Percentiles rank a stretch among this genome's conserved stretches.
Conservation (phyloP, 1,140 invertebrate species). For the Drosophila paulistorum region DNA sequence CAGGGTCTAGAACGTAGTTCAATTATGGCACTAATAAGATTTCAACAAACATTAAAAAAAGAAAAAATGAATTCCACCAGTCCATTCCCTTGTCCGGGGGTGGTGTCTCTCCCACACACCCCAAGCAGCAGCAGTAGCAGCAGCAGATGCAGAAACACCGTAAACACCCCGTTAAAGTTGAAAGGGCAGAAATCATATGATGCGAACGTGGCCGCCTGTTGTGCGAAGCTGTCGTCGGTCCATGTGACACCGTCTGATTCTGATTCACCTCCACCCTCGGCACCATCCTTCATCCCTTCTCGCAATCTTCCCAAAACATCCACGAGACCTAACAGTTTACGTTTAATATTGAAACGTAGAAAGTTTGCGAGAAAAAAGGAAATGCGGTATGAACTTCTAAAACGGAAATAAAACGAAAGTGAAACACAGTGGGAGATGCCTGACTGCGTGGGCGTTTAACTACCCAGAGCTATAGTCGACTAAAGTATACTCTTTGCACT, state of each 20-base stretch:
- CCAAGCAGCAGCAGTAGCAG: not conserved
- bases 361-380: slow-evolving; percentile 16
- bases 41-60: slow-evolving; percentile 63
- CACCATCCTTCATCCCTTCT: not conserved
- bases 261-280: not conserved
- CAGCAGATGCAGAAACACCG: slow-evolving; percentile 8
- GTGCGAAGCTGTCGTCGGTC: slow-evolving; percentile 48
- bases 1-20: slow-evolving; percentile 22
- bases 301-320: not conserved
- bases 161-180: slow-evolving; percentile 57
- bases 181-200: slow-evolving; percentile 71
- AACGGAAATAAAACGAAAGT: slow-evolving; percentile 56
- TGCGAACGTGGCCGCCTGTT: slow-evolving; percentile 47
- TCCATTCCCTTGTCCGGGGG: slow-evolving; percentile 30
- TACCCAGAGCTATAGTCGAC: slow-evolving; percentile 26
- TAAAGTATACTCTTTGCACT: slow-evolving; percentile 21
- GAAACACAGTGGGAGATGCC: slow-evolving; percentile 49
- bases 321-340: slow-evolving; percentile 16
- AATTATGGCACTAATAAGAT: slow-evolving; percentile 74
- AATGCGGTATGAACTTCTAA: slow-evolving; percentile 44
- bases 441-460: not conserved
- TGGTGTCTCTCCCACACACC: slow-evolving; percentile 30
- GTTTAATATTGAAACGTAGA: slow-evolving; percentile 36
- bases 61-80: slow-evolving; percentile 62
- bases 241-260: slow-evolving; percentile 59